Evolutionary conservation across 2,797 vertebrate species (phyloP), one percentile per base, ranked within the genome.

Genomic region (Sebastes variabilis): DNA sequence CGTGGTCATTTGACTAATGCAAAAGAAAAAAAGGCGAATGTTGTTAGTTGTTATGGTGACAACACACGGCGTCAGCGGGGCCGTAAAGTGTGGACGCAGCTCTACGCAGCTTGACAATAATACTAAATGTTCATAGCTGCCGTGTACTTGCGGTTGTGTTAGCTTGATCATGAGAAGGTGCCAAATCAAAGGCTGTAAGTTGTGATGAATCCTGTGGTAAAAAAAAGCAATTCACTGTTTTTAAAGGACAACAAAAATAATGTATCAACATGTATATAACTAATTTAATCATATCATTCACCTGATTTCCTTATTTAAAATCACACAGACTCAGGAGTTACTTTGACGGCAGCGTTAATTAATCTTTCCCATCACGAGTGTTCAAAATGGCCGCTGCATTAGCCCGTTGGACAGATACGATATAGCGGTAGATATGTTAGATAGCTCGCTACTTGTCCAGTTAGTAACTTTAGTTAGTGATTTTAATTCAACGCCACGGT

Each of bases 401-500:
- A 9, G 30, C 69, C 72, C 42, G 66, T 20, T 2, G 6, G 52
- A 68, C 49, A 34, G 18, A n/a, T 9, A 29, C n/a, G 9, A 62
- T 2, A 29, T 2, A 29, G 54, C 46, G 71, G 72, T 81, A 85
- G 56, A 72, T 72, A 54, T 52, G 56, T 68, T 88, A 46, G 52
- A 54, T 80, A 85, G 65, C n/a, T 66, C 62, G 62, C 72, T 55
- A 74, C 72, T 69, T 8, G 68, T 66, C 56, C 58, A 29, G 32
- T 80, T 72, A 72, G 75, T 75, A 25, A 55, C 72, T 24, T 27
- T 80, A 84, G 64, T 61, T 78, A 84, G 85, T 64, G 2, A 2
- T 79, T 85, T 81, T 66, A 36, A 87, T 83, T 90, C 54, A 85
- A 77, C 1, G 74, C 87, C 80, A 89, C 58, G 38, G 81, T 84